A percentile compares a stretch with the other conserved stretches of the same genome.
Conservation (phyloP, 1,140 invertebrate species). For the Drosophila pseudoobscura region DNA sequence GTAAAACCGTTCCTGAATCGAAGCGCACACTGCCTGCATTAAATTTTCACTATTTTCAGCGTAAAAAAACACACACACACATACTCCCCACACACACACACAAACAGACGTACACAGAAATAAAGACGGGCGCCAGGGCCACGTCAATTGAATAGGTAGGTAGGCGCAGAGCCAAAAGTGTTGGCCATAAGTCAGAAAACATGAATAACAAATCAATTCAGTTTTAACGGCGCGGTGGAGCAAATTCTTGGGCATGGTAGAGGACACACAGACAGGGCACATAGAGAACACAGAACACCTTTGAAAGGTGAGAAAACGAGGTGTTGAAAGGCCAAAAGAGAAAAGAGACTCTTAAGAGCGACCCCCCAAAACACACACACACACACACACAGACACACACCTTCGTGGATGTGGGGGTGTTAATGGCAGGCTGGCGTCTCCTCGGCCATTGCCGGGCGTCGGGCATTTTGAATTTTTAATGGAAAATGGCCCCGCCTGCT, state of each 20-base stretch:
- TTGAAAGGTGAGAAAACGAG: slow-evolving; percentile 75
- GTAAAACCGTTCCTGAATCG: slow-evolving; percentile 28
- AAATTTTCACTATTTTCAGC: slow-evolving; percentile 72
- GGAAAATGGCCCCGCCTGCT: slow-evolving; percentile 64
- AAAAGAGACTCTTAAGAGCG: slow-evolving; percentile 43
- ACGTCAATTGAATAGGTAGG: slow-evolving; percentile 63
- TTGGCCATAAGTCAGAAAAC: slow-evolving; percentile 80
- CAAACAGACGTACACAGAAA: slow-evolving; percentile 22
- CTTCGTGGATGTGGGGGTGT: slow-evolving; percentile 46
- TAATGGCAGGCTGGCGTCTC: slow-evolving; percentile 71
- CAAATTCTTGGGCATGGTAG: slow-evolving; percentile 62
- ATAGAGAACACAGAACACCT: slow-evolving; percentile 25
- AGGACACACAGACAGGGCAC: slow-evolving; percentile 30
- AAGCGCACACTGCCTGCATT: slow-evolving; percentile 52
- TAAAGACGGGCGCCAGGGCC: slow-evolving; percentile 51
- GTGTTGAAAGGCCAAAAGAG: slow-evolving; percentile 66
- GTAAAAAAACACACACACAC: slow-evolving; percentile 3
- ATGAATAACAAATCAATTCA: slow-evolving; percentile 81
- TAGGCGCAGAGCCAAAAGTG: slow-evolving; percentile 75
- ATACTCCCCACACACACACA: slow-evolving; percentile 2
- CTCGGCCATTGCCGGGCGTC: slow-evolving; percentile 49
- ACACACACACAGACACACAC: background rate
- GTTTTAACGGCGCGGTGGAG: slow-evolving; percentile 65
- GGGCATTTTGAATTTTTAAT: slow-evolving; percentile 81
- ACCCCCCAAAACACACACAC: slow-evolving; percentile 24